Conservation (phyloP, 2,888 invertebrate genomes). For the Raillietiella orientalis region DNA sequence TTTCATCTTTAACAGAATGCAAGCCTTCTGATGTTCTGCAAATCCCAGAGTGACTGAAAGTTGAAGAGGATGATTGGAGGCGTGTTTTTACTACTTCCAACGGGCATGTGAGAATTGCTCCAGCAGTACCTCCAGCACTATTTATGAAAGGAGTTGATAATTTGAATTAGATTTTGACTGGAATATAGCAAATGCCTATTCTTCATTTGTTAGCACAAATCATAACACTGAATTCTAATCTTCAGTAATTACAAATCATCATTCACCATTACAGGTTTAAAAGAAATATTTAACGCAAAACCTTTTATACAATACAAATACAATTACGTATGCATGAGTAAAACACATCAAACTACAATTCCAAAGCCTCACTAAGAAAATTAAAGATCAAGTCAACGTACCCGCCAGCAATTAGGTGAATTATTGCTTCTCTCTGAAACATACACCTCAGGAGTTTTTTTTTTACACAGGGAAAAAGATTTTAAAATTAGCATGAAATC, state of each 20-base stretch:
- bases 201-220: slow-evolving; percentile 1
- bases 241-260: no score
- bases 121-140: slow-evolving; percentile 84
- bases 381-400: slow-evolving; percentile 20
- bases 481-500: no score
- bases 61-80: slow-evolving; percentile 55
- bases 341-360: no score
- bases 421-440: slow-evolving; percentile 33
- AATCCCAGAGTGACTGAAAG: background rate
- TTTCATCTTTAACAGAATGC: no score
- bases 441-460: no score
- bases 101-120: slow-evolving; percentile 87
- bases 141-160: slow-evolving; percentile 8
- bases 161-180: background rate
- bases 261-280: no score
- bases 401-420: slow-evolving; percentile 86
- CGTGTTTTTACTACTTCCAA: slow-evolving; percentile 92
- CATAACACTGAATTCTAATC: background rate
- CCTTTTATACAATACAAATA: background rate
- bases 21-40: no score
- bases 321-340: slow-evolving; percentile 1
- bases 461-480: no score
- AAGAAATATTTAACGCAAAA: background rate
- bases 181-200: background rate
- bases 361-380: slow-evolving; percentile 5